phyloP scores from a whole-genome alignment of 1,140 invertebrate genomes.

The Eupeodes corollae region DNA sequence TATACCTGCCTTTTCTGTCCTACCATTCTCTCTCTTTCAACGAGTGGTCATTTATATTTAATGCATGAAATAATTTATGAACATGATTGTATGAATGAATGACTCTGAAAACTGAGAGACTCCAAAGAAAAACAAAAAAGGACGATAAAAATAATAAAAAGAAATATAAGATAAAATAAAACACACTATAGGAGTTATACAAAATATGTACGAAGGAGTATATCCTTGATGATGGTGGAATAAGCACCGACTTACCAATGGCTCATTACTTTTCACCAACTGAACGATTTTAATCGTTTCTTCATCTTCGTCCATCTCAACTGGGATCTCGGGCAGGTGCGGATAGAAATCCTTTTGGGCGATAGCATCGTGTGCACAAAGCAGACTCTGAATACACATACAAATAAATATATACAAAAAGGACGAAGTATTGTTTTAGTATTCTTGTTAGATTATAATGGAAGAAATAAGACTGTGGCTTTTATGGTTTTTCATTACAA shows the following conservation, averaged over 20 bases:
- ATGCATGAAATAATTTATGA: too few relatives aligned
- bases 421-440: not conserved
- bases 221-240: not conserved
- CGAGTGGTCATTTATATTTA: too few relatives aligned
- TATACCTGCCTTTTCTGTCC: too few relatives aligned
- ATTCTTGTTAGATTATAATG: conserved; percentile 2
- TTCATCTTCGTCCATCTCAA: conserved; percentile 84
- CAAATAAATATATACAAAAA: conserved; percentile 8
- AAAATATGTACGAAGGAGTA: not conserved
- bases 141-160: not conserved
- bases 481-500: too few relatives aligned
- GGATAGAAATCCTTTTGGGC: conserved; percentile 92
- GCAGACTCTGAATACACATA: conserved; percentile 57
- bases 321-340: conserved; percentile 73
- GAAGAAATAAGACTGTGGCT: not conserved
- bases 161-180: too few relatives aligned
- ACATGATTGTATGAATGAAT: not conserved
- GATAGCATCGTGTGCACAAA: conserved; percentile 87
- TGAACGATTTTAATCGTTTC: conserved; percentile 95
- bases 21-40: too few relatives aligned
- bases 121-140: not conserved
- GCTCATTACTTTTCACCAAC: conserved; percentile 92
- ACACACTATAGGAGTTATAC: not conserved
- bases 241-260: conserved; percentile 61
- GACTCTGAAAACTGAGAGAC: not conserved